phyloP scores from a whole-genome alignment of 2,113 vertebrate genomes.

The Rattus norvegicus region DNA sequence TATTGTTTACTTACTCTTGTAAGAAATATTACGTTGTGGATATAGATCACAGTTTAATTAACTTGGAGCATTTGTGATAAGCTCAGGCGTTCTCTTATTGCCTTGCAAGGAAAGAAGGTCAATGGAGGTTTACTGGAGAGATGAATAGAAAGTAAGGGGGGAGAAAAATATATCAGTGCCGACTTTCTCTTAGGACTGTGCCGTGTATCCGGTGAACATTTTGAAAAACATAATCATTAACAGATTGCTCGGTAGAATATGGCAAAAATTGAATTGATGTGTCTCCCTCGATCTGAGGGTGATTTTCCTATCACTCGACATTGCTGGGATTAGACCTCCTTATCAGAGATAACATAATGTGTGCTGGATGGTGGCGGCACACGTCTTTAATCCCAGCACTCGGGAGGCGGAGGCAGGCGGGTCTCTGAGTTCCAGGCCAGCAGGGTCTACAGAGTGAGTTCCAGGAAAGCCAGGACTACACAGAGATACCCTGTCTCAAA shows the following conservation, averaged over 20 bases:
- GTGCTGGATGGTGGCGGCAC: neutral
- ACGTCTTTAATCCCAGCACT: neutral
- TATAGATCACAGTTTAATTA: neutral
- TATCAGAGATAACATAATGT: constrained; percentile 36
- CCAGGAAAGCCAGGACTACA: neutral
- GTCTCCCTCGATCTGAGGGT: neutral
- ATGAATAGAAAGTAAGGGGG: neutral
- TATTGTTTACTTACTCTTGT: neutral
- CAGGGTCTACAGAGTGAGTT: neutral
- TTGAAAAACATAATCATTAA: neutral
- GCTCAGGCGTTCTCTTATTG: neutral
- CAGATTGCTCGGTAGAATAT: neutral
- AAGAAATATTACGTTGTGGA: neutral
- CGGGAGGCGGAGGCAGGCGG: neutral
- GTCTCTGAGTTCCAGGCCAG: neutral
- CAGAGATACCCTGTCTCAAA: neutral
- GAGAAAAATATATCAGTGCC: neutral
- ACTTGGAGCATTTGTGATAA: neutral
- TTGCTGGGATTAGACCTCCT: neutral
- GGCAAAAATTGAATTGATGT: neutral
- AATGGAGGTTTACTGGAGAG: neutral
- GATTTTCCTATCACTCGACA: neutral
- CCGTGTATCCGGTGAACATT: neutral
- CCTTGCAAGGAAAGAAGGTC: neutral
- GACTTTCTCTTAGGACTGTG: neutral